Base-by-base conservation (phyloP, 2,797 vertebrate genomes). In the Leptatherina wallacei region DNA sequence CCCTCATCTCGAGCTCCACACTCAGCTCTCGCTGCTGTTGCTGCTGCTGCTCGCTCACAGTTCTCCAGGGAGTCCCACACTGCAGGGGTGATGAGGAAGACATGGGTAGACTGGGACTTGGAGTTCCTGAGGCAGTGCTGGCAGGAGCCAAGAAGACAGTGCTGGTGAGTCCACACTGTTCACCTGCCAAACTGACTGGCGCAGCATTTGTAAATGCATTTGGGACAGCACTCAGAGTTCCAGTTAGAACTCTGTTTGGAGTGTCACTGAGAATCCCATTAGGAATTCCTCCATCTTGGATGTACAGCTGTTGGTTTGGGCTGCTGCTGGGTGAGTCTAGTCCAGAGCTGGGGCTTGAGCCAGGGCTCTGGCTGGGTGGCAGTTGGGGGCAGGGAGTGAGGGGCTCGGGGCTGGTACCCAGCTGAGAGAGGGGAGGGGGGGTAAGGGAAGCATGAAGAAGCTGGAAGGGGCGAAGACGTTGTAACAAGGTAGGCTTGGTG, bases 401-500 rank as follows among this genome's bases (percentile, higher is more conserved):
- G 62, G 88, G 72, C 62, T 91, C 92, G 57, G 86, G 58, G 42
- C 81, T 82, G 69, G 83, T 78, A 30, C 88, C 88, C 77, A 91
- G 88, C 73, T 94, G 93, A 84, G 89, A 91, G 40, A 95, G 86
- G 10, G 95, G 91, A 40, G 83, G 71, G 10, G 95, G 94, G 44
- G 90, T 75, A 63, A 92, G 82, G 67, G 91, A 92, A 20, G 92
- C 65, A 10, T 82, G 91, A 20, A 92, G 86, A 47, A 95, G 89
- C 88, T 96, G 96, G 86, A 95, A 96, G 56, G 95, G 96, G 3
- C 94, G 94, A 24, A 96, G 95, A 65, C 96, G 95, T 88, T 96
- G 95, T 76, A 98, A 78, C 61, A 98, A 93, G 30, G 94, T 92
- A 1, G 96, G 94, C 83, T 98, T 98, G 47, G 97, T 97, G 70